Evolutionary conservation across 2,888 invertebrate species (phyloP).

Genomic region (Idaea aversata): DNA sequence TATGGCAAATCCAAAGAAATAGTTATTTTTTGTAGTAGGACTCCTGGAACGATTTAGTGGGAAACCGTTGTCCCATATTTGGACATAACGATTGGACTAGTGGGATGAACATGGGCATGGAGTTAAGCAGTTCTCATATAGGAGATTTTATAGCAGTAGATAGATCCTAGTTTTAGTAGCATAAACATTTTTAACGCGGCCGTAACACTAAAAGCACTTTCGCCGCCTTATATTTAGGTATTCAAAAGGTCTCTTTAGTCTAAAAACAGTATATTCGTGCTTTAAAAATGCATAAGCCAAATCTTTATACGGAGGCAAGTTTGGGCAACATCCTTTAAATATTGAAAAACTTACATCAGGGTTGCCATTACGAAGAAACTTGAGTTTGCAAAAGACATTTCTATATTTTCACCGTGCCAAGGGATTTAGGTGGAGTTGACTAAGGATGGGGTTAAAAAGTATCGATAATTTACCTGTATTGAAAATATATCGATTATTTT

Average conservation of each 20-base stretch:
- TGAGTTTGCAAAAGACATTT: conserved; percentile 1
- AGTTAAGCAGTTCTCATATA: no score
- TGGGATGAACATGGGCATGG: no score
- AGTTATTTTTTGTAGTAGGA: no score
- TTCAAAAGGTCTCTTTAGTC: background rate
- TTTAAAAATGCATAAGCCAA: background rate
- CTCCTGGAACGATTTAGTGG: no score
- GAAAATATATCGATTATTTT: no score
- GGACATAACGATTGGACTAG: no score
- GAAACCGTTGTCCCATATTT: no score
- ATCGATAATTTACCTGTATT: background rate
- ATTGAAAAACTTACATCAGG: conserved; percentile 1
- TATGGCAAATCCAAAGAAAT: no score
- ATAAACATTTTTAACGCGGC: background rate
- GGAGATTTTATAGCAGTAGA: no score
- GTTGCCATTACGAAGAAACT: background rate
- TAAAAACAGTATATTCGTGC: background rate
- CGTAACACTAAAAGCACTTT: background rate
- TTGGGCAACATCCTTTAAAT: background rate
- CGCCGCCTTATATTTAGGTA: background rate
- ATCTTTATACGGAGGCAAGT: background rate
- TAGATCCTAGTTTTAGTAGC: no score
- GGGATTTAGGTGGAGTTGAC: background rate
- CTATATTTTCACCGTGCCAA: background rate
- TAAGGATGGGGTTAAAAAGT: background rate